Conservation (phyloP, 2,797 vertebrate genomes). For the Parambassis ranga region DNA sequence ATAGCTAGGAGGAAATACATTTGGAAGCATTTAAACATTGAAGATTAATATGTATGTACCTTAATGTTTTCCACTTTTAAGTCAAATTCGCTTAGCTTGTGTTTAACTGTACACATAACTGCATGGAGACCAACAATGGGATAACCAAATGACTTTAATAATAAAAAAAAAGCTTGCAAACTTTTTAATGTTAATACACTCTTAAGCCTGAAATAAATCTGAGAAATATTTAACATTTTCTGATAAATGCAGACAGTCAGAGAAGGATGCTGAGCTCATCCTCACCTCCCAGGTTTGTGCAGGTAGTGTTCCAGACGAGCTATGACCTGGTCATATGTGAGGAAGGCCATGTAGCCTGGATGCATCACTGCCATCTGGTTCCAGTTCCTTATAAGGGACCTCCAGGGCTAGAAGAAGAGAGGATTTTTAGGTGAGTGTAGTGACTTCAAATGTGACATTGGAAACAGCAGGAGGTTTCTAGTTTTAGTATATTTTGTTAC, state of each 20-base stretch:
- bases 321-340: conserved; percentile 88
- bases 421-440: not conserved
- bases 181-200: too few relatives aligned
- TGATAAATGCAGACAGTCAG: not conserved
- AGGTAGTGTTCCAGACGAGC: conserved; percentile 78
- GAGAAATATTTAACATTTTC: not conserved
- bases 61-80: too few relatives aligned
- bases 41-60: too few relatives aligned
- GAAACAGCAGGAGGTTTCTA: too few relatives aligned
- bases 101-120: too few relatives aligned
- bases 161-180: too few relatives aligned
- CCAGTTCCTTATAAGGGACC: conserved; percentile 87
- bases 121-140: too few relatives aligned
- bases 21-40: not conserved
- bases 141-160: too few relatives aligned
- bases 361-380: conserved; percentile 88
- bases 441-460: not conserved
- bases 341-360: conserved; percentile 92
- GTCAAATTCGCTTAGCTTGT: too few relatives aligned
- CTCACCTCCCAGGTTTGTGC: conserved; percentile 86
- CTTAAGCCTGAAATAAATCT: too few relatives aligned
- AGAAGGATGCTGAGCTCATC: not conserved
- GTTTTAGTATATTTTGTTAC: too few relatives aligned
- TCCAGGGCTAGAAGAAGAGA: conserved; percentile 81
- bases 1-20: conserved; percentile 72